phyloP scores from a whole-genome alignment of 2,888 invertebrate species.

The Helicoverpa assulta region DNA sequence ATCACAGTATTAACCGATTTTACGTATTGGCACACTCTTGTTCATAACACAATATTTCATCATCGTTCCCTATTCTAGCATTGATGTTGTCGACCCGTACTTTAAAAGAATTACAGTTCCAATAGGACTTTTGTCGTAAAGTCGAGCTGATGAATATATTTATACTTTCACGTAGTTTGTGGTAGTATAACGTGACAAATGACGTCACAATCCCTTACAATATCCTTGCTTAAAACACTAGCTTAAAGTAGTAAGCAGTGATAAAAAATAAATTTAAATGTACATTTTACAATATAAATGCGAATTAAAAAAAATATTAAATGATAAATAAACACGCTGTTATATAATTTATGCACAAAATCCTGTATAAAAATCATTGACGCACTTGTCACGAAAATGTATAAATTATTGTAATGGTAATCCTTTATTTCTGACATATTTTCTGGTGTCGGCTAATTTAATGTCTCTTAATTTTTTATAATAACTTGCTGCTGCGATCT shows the following conservation, averaged over 20 bases:
- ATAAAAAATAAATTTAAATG: too few species aligned
- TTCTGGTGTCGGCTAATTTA: conserved; percentile 19
- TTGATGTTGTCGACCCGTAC: conserved; percentile 27
- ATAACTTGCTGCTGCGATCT: conserved; percentile 38
- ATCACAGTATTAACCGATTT: conserved; percentile 54
- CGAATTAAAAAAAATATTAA: neutral
- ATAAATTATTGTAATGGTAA: neutral
- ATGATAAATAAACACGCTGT: conserved; percentile 16
- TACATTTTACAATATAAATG: conserved; percentile 9
- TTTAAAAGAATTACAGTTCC: neutral
- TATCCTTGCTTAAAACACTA: conserved; percentile 38
- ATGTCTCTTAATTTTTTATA: neutral
- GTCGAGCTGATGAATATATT: neutral
- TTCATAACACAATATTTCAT: conserved; percentile 65
- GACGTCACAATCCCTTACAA: conserved; percentile 34
- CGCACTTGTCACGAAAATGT: conserved; percentile 31
- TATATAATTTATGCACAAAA: conserved; percentile 33
- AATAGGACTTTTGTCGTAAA: neutral
- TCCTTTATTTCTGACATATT: neutral
- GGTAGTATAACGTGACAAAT: conserved; percentile 30
- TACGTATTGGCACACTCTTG: conserved; percentile 66
- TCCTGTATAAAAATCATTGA: conserved; percentile 11
- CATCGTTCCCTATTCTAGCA: conserved; percentile 26
- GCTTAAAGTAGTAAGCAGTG: conserved; percentile 16
- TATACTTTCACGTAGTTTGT: conserved; percentile 38